A percentile compares a stretch with the other conserved stretches of the same genome.
Conservation (phyloP, 2,113 vertebrate genomes). For the Tyto alba region DNA sequence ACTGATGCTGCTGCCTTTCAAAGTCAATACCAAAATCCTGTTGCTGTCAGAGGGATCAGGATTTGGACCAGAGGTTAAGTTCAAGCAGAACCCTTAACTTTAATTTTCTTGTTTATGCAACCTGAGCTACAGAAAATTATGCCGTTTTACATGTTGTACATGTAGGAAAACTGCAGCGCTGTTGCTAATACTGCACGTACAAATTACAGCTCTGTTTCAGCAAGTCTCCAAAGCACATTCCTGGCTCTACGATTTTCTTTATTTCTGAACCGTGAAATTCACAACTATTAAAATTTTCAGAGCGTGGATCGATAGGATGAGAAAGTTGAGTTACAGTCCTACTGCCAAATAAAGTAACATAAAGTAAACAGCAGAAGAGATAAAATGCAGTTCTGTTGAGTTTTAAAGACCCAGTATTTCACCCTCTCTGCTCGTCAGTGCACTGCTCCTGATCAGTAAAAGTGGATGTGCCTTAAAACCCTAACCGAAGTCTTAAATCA, state of each 20-base stretch:
- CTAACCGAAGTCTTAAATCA: not conserved
- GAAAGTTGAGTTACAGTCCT: not conserved
- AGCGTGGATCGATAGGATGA: not conserved
- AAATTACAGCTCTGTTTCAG: not conserved
- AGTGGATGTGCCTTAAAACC: rapidly evolving
- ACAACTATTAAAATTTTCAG: not conserved
- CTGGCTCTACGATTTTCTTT: rapidly evolving
- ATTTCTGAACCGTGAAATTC: not conserved
- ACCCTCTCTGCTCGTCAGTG: not conserved
- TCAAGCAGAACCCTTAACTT: not conserved
- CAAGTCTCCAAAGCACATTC: not conserved
- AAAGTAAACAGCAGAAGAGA: not conserved
- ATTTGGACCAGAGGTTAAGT: not conserved
- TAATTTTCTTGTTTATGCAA: constrained; percentile 10
- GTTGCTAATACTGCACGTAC: not conserved
- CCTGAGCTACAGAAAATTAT: not conserved
- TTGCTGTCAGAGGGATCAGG: not conserved
- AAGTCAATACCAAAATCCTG: not conserved
- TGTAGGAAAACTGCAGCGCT: not conserved
- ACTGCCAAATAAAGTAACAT: not conserved
- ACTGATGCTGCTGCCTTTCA: not conserved
- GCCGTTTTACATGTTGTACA: rapidly evolving
- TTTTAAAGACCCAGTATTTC: not conserved
- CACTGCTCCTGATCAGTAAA: rapidly evolving
- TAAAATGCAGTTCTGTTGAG: not conserved